Conservation (phyloP, 2,888 invertebrate genomes). For the Tigriopus californicus region DNA sequence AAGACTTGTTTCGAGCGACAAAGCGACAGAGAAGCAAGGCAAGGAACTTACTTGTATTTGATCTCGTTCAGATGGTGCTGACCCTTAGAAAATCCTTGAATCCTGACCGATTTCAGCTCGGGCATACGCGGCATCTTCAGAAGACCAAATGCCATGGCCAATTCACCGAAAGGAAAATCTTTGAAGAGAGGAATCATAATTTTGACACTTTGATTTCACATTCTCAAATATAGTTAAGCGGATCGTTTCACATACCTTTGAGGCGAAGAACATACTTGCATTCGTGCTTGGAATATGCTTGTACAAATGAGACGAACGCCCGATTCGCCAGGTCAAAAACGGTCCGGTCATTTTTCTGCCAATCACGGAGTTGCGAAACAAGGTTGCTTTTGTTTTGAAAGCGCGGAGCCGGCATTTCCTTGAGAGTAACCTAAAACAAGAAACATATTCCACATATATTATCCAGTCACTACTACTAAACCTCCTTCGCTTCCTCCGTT, state of each 20-base stretch:
- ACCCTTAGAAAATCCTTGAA: conserved; percentile 36
- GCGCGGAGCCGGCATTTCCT: too few species aligned
- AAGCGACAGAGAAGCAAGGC: conserved; percentile 2
- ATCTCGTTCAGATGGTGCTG: conserved; percentile 53
- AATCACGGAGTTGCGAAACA: background rate
- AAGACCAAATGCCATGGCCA: conserved; percentile 76
- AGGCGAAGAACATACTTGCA: conserved; percentile 68
- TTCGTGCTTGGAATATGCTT: conserved; percentile 87
- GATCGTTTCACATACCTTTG: conserved; percentile 32
- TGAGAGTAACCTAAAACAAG: too few species aligned
- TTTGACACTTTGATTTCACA: too few species aligned
- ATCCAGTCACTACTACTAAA: too few species aligned
- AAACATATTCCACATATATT: too few species aligned
- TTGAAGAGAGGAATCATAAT: conserved; percentile 19
- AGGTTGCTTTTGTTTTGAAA: too few species aligned
- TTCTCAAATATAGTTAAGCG: background rate
- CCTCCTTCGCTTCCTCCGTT: too few species aligned
- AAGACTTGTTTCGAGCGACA: background rate
- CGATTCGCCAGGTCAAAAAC: conserved; percentile 22
- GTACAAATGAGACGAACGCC: conserved; percentile 87
- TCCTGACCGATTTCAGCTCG: conserved; percentile 52
- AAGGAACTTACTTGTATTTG: conserved; percentile 37
- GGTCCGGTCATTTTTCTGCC: background rate
- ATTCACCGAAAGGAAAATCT: conserved; percentile 61
- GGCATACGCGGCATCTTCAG: conserved; percentile 86